Percentiles rank a stretch among this genome's conserved stretches.
phyloP scores from a whole-genome alignment of 2,888 invertebrate genomes.

The Graphium colonna region DNA sequence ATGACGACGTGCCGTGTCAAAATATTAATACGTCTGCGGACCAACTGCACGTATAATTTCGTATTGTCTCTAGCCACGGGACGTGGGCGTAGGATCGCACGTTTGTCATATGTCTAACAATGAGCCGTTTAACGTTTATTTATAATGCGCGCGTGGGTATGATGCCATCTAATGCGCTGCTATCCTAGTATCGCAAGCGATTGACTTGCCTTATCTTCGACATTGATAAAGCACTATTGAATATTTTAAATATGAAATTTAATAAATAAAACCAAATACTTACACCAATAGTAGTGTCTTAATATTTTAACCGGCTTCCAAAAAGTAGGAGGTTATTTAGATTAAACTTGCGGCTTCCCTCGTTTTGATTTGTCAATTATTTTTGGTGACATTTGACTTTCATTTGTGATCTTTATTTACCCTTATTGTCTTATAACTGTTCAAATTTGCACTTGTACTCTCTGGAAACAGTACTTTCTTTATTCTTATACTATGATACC shows the following conservation, averaged over 20 bases:
- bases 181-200: slow-evolving; percentile 38
- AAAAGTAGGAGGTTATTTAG: no score
- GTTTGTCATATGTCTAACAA: slow-evolving; percentile 73
- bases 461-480: no score
- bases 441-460: no score
- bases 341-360: no score
- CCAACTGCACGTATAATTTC: slow-evolving; percentile 50
- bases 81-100: slow-evolving; percentile 61
- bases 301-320: no score
- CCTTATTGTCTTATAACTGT: no score
- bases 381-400: no score
- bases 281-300: no score
- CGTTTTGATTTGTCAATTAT: no score
- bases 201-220: slow-evolving; percentile 43
- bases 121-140: slow-evolving; percentile 67
- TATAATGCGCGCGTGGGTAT: slow-evolving; percentile 62
- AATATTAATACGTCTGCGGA: slow-evolving; percentile 66
- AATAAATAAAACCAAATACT: slow-evolving; percentile 13
- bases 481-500: slow-evolving; percentile 6
- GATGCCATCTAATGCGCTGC: slow-evolving; percentile 48
- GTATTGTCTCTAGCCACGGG: slow-evolving; percentile 44
- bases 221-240: background rate
- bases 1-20: slow-evolving; percentile 67
- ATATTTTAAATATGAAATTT: background rate
- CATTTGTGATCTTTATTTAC: no score